phyloP scores from a whole-genome alignment of 1,140 invertebrate genomes.

The Brachionus rotundiformis region DNA sequence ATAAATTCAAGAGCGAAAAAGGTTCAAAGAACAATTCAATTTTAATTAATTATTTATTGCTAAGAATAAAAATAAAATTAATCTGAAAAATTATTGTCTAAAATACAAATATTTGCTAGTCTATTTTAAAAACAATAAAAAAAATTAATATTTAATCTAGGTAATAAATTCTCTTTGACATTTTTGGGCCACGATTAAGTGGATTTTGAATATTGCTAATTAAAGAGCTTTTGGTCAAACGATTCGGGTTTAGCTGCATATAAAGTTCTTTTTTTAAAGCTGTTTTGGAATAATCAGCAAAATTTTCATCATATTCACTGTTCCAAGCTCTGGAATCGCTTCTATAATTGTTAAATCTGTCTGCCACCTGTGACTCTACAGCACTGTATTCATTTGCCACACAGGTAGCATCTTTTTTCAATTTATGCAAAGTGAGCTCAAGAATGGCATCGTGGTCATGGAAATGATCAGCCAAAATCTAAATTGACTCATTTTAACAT shows the following conservation, averaged over 20 bases:
- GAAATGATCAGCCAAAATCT: conserved; percentile 29
- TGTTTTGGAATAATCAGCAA: conserved; percentile 34
- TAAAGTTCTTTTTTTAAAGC: conserved; percentile 15
- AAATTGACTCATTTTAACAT: not conserved
- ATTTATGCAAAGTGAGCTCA: conserved; percentile 37
- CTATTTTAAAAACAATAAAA: not conserved
- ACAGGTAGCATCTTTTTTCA: conserved; percentile 44
- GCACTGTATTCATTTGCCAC: conserved; percentile 44
- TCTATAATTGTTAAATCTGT: not conserved
- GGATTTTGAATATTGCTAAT: conserved; percentile 27
- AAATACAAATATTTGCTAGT: not conserved
- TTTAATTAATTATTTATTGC: no score
- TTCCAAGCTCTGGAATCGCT: conserved; percentile 43
- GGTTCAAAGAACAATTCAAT: no score
- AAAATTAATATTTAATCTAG: not conserved
- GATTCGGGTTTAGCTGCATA: conserved; percentile 14
- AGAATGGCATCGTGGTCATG: conserved; percentile 35
- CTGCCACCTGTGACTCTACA: conserved; percentile 33
- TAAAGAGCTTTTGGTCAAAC: conserved; percentile 42
- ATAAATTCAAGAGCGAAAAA: no score
- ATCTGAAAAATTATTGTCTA: not conserved
- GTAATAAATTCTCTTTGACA: conserved; percentile 36
- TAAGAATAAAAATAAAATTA: no score
- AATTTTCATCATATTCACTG: conserved; percentile 52
- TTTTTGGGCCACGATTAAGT: conserved; percentile 6